Percentiles rank a stretch among this genome's conserved stretches.
These are phyloP conservation scores for Calliphora vomitoria DNA, from an alignment of 2,888 invertebrate species.

Conservation along the genomic window DNA sequence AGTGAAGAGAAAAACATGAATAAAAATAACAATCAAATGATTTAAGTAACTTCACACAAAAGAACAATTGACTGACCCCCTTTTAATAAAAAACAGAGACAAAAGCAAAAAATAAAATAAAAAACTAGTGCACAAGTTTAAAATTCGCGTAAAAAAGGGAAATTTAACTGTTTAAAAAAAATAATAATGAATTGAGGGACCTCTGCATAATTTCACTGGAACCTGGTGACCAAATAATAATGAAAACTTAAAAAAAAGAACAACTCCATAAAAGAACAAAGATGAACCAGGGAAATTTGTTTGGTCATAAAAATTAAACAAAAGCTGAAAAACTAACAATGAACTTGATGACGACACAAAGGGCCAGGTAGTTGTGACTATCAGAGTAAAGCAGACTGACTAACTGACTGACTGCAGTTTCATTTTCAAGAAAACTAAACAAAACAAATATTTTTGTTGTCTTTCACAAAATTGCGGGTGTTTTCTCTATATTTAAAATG, in stretches of 20 bases:
- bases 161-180: slow-evolving; percentile 52
- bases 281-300: slow-evolving; percentile 44
- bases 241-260: background rate
- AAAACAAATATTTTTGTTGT: slow-evolving; percentile 16
- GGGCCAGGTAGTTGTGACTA: background rate
- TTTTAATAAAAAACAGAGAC: slow-evolving; percentile 22
- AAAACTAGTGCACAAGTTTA: background rate
- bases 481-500: slow-evolving; percentile 27
- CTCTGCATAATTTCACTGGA: slow-evolving; percentile 51
- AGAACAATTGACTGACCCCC: slow-evolving; percentile 63
- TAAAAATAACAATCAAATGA: slow-evolving; percentile 69
- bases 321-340: slow-evolving; percentile 58
- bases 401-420: slow-evolving; percentile 38
- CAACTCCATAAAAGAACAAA: background rate
- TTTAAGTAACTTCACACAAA: slow-evolving; percentile 69
- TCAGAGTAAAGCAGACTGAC: background rate
- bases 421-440: slow-evolving; percentile 38
- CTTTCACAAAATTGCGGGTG: slow-evolving; percentile 13
- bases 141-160: slow-evolving; percentile 34
- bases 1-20: slow-evolving; percentile 28
- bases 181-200: slow-evolving; percentile 68
- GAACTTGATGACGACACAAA: slow-evolving; percentile 56
- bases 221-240: slow-evolving; percentile 44
- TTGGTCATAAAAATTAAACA: slow-evolving; percentile 34
- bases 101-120: background rate